Conservation (phyloP, 1,140 invertebrate genomes). For the Ooceraea biroi region DNA sequence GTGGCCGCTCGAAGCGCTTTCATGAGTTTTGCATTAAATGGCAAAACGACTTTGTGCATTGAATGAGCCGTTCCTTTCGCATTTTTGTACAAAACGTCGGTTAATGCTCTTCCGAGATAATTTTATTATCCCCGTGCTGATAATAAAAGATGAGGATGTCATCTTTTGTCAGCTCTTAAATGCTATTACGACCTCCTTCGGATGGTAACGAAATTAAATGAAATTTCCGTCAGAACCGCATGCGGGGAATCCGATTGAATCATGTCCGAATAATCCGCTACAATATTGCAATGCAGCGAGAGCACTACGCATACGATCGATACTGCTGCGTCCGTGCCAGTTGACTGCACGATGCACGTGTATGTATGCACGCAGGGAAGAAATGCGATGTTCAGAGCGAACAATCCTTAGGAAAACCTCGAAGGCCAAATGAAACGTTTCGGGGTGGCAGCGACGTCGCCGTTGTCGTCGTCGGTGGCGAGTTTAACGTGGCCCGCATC, state of each 20-base stretch:
- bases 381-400: background rate
- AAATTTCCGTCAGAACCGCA: background rate
- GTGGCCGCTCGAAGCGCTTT: background rate
- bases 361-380: background rate
- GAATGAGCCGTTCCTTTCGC: background rate
- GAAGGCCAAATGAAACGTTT: constrained; percentile 7
- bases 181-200: background rate
- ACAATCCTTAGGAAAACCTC: constrained; percentile 32
- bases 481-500: constrained; percentile 48
- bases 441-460: background rate
- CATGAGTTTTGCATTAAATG: constrained; percentile 5
- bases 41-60: background rate
- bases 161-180: background rate
- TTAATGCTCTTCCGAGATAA: background rate
- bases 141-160: background rate
- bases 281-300: constrained; percentile 49
- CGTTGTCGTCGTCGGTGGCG: no score
- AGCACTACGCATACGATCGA: constrained; percentile 44
- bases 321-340: constrained; percentile 39
- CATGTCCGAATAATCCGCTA: constrained; percentile 19
- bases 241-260: constrained; percentile 9
- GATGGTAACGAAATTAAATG: background rate
- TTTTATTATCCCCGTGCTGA: background rate
- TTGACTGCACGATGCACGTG: constrained; percentile 29
- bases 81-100: background rate